Conservation (phyloP, 2,797 vertebrate species). For the Rhinatrema bivittatum region DNA sequence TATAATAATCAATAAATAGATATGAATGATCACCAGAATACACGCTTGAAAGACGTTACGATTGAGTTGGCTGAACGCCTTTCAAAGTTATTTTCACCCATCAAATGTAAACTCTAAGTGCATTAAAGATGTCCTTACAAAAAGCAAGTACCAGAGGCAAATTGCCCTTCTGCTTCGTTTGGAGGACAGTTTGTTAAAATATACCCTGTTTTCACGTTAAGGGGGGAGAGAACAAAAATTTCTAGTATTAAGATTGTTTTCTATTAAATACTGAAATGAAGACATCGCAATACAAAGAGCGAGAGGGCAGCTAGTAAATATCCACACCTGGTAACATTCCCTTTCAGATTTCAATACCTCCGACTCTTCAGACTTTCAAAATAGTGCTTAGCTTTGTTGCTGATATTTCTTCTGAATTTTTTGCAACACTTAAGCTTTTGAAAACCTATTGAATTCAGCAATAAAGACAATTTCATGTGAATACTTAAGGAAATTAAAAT, state of each 20-base stretch:
- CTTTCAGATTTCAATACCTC: conserved; percentile 29
- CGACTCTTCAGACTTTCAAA: neutral
- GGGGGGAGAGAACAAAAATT: conserved; percentile 78
- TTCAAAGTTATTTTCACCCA: conserved; percentile 72
- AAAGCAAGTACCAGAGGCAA: conserved; percentile 52
- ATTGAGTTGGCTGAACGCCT: conserved; percentile 69
- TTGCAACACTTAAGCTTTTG: conserved; percentile 14
- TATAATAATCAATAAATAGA: conserved; percentile 99
- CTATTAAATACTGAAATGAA: conserved; percentile 45
- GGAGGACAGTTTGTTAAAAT: conserved; percentile 92
- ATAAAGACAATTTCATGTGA: neutral
- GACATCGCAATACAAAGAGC: conserved; percentile 9
- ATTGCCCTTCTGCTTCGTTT: conserved; percentile 58
- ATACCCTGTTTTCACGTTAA: conserved; percentile 99
- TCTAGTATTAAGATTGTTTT: conserved; percentile 53
- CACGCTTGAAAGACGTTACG: conserved; percentile 71
- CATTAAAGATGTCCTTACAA: conserved; percentile 87
- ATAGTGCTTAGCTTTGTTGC: neutral
- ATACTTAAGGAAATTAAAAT: neutral
- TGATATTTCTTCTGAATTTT: conserved; percentile 3
- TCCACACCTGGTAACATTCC: conserved; percentile 30
- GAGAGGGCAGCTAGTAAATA: conserved; percentile 23
- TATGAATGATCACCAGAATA: conserved; percentile 97
- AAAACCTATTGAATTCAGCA: conserved; percentile 1
- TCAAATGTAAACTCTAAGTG: conserved; percentile 99